phyloP scores from a whole-genome alignment of 2,797 vertebrate species.

The Amazona ochrocephala region DNA sequence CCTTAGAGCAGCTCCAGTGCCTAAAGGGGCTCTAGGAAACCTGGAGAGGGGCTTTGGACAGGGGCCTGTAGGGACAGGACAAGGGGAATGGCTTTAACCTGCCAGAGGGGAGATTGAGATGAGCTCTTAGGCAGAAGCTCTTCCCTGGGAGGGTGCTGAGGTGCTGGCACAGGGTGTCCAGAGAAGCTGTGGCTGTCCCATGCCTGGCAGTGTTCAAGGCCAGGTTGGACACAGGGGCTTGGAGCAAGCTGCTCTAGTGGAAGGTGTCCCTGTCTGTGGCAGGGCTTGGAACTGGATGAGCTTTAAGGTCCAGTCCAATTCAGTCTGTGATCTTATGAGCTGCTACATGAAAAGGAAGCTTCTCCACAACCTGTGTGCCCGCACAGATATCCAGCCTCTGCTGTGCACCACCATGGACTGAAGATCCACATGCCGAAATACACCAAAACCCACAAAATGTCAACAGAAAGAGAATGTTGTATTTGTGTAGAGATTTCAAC shows the following conservation, averaged over 20 bases:
- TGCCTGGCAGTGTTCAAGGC: no score
- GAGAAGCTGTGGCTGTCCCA: no score
- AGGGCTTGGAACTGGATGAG: not conserved
- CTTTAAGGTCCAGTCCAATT: not conserved
- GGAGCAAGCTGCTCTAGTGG: not conserved
- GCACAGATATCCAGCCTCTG: fast-evolving
- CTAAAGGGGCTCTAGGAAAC: no score
- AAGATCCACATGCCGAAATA: not conserved
- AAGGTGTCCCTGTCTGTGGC: fast-evolving
- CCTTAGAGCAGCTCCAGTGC: not conserved
- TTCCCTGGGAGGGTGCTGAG: no score
- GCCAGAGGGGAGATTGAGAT: no score
- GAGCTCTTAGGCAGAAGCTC: no score
- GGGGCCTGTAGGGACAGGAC: no score
- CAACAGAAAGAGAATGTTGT: not conserved
- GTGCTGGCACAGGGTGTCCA: no score
- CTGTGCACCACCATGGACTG: fast-evolving
- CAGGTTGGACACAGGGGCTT: not conserved
- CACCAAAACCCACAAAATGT: not conserved
- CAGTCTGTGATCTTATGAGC: not conserved
- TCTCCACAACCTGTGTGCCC: not conserved
- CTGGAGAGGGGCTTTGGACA: no score
- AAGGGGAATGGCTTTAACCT: no score
- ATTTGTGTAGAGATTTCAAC: fast-evolving
- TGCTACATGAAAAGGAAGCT: not conserved